Base-by-base conservation (phyloP, 2,888 invertebrate species). In the Notocelia uddmanniana region DNA sequence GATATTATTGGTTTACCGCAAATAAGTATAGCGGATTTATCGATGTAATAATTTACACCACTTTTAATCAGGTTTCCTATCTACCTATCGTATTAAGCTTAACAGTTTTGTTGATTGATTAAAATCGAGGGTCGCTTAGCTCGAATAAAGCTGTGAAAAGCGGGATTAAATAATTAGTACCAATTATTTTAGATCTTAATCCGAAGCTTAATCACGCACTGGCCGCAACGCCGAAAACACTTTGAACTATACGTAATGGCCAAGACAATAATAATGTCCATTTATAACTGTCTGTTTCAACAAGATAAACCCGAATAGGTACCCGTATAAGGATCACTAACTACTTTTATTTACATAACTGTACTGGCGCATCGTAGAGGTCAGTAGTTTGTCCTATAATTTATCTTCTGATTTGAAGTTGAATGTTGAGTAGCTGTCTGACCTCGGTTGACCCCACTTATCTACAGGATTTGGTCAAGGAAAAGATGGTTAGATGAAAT, bases 51-150 rank as follows among this genome's bases (percentile, higher is more conserved):
- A 21, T 45, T n/a, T 23, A 13, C 50, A 50, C 31, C 67, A 48
- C 23, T 23, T 41, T 57, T 57, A 58, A 67, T 67, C 57, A 67
- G 31, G 41, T 57, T 45, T 37, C 15, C 34, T 54, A 10, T n/a
- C 13, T 55, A 13, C n/a, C 11, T 55, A 45, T 67, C 18, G 57
- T 37, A 18, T 18, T 0, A 23, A 19, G 21, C 48, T 58, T 68
- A 31, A 58, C 21, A 31, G 31, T 62, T 48, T 48, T 48, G 8
- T 31, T 31, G 31, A 34, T 68, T 68, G 58, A 50, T 48, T 58
- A 67, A 58, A 58, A 15, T 34, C 45, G 31, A 50, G 57, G 34
- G 57, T 15, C 26, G 23, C 41, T 67, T 19, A 26, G 34, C 58
- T 68, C 26, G 26, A 45, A 48, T 21, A 6, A 10, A 31, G 48